Evolutionary conservation across 2,113 vertebrate species (phyloP).

Genomic region (Leucopternis melanops): DNA sequence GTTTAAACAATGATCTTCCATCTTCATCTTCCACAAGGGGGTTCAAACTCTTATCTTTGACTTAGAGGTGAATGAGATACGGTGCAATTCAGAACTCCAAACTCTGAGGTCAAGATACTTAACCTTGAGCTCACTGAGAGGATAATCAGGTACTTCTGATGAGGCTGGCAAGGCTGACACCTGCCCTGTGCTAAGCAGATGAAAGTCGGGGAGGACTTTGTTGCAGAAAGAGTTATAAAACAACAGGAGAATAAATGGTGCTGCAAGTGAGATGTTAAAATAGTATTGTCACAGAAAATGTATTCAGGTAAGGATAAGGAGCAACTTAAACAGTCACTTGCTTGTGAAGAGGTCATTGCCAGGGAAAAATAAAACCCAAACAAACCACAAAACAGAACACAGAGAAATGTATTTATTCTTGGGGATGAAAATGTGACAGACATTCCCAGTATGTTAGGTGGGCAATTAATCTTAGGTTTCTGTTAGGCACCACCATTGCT

Average conservation of each 20-base stretch:
- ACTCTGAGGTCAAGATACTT: background rate
- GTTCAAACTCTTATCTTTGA: background rate
- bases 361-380: background rate
- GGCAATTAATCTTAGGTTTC: no score
- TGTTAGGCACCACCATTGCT: no score
- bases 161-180: background rate
- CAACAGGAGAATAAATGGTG: background rate
- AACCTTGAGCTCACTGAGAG: background rate
- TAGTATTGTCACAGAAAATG: background rate
- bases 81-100: background rate
- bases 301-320: background rate
- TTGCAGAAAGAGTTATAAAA: background rate
- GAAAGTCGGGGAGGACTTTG: background rate
- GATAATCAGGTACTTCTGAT: constrained; percentile 1
- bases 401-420: background rate
- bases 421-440: background rate
- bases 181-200: background rate
- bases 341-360: background rate
- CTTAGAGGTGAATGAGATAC: background rate
- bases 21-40: background rate
- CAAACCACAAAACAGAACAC: background rate
- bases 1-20: constrained; percentile 6
- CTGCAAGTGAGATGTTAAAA: background rate
- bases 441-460: background rate
- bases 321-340: background rate